Evolutionary conservation across 2,797 vertebrate species (phyloP).

Genomic region (Denticeps clupeoides): DNA sequence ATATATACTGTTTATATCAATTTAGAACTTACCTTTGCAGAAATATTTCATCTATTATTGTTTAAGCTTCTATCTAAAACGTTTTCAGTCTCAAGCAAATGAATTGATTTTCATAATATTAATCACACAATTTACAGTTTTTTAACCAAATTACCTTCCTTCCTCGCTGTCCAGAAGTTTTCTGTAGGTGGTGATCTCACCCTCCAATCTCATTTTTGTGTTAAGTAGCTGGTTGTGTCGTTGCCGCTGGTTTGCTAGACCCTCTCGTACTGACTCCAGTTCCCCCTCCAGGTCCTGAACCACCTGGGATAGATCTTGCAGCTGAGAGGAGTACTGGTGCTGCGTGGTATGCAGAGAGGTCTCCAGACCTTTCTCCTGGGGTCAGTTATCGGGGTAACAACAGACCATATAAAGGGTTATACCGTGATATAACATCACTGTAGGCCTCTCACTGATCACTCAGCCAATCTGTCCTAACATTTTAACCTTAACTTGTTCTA

Average conservation of each 20-base stretch:
- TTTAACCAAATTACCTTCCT: constrained; percentile 65
- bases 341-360: constrained; percentile 71
- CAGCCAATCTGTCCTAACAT: too few relatives aligned
- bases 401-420: neutral
- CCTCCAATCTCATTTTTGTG: constrained; percentile 87
- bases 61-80: too few relatives aligned
- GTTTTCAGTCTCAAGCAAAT: neutral
- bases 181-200: constrained; percentile 84
- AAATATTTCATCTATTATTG: too few relatives aligned
- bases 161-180: constrained; percentile 83
- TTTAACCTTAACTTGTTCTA: too few relatives aligned
- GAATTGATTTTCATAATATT: too few relatives aligned
- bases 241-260: constrained; percentile 75
- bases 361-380: constrained; percentile 83
- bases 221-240: constrained; percentile 82
- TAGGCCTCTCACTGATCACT: too few relatives aligned
- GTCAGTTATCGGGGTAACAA: neutral
- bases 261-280: constrained; percentile 69
- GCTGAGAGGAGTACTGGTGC: constrained; percentile 72
- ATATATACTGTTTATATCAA: too few relatives aligned
- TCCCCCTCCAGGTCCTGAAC: constrained; percentile 74
- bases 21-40: too few relatives aligned
- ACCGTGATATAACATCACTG: too few relatives aligned
- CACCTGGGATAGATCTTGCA: constrained; percentile 72
- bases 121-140: neutral